Base-by-base conservation (phyloP, 2,888 invertebrate genomes). In the Idaea dimidiata region DNA sequence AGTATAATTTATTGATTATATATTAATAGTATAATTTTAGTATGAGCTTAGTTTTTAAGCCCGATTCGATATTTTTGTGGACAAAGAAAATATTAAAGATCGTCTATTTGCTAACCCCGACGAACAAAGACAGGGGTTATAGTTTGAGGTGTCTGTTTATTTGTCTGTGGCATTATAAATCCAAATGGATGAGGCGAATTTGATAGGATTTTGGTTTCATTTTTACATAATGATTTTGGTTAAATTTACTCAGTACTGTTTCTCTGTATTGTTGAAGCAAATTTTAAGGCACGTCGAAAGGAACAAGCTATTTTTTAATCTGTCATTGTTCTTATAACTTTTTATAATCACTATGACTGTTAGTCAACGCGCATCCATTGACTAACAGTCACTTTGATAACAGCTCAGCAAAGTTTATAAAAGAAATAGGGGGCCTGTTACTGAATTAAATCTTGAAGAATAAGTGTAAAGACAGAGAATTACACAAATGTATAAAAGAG, bases 401-500 rank as follows among this genome's bases (percentile, higher is more conserved):
- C n/a, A n/a, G n/a, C n/a, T n/a, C n/a, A n/a, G 24, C 24, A 24
- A 3, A 1, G 24, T 5, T 24, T 24, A 24, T 24, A 24, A 24
- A 24, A 3, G 1, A 24, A 53, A 53, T 4, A 53, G 53, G 6
- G 6, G 53, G 1, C 4, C 17, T 16, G 14, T 55, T 16, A 0
- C 16, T 55, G 16, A 55, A 7, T 56, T 14, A 56, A 1, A 56
- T 18, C 18, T 17, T 56, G 10, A 17, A 6, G 18, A 17, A 17
- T 3, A 56, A 6, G 18, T 17, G 6, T 8, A 5, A 14, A 17
- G 17, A 56, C 24, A 17, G 6, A 56, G 17, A 56, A 17, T 10
- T 56, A 56, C 56, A 10, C 8, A 6, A 56, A 56, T 17, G 56
- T 56, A 56, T 56, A 56, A 56, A 56, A 56, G 18, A 6, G 56